Evolutionary conservation across 2,113 vertebrate genomes (phyloP).

Genomic region (Cairina moschata): DNA sequence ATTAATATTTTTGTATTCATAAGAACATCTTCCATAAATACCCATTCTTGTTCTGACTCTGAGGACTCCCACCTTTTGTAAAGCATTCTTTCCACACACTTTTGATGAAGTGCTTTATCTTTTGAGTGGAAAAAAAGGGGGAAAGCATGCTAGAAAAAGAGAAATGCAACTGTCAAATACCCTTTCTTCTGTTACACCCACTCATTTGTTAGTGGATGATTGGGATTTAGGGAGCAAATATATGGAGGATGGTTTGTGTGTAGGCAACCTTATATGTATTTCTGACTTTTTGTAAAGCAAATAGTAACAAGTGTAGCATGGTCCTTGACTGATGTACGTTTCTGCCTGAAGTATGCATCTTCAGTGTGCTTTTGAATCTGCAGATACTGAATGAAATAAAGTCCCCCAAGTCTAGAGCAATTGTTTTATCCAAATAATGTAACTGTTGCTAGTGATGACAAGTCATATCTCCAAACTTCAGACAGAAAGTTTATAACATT

Average conservation of each 20-base stretch:
- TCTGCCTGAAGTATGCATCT: not conserved
- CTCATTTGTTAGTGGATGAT: not conserved
- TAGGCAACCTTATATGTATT: not conserved
- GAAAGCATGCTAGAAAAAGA: not conserved
- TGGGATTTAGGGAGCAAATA: not conserved
- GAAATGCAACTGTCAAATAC: not conserved
- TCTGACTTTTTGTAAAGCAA: not conserved
- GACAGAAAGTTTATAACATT: not conserved
- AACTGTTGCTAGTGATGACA: not conserved
- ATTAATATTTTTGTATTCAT: not conserved
- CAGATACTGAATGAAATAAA: not conserved
- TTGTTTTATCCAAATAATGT: not conserved
- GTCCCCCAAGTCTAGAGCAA: not conserved
- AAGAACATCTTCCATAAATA: fast-evolving
- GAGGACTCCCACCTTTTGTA: not conserved
- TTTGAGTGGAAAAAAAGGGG: not conserved
- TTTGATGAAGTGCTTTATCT: not conserved
- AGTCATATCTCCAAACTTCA: not conserved
- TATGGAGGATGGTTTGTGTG: not conserved
- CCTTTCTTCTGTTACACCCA: not conserved
- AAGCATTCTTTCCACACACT: not conserved
- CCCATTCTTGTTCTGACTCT: not conserved
- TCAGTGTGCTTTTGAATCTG: not conserved
- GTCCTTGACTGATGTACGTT: not conserved
- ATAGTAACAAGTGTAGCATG: not conserved